Conservation (phyloP, 2,888 invertebrate genomes). For the Euproctis similis region DNA sequence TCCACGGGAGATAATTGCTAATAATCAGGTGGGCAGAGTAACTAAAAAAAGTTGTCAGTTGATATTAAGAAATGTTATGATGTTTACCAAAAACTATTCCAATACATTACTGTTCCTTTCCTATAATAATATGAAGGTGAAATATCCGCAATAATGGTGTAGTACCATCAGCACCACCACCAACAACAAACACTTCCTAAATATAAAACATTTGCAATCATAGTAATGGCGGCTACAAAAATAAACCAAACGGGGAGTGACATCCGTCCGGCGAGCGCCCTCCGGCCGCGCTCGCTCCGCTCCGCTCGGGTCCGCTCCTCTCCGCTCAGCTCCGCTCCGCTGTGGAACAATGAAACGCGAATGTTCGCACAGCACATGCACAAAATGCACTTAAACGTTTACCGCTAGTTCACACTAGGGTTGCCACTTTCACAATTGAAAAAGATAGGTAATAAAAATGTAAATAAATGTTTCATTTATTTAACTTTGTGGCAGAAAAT, state of each 20-base stretch:
- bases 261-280: slow-evolving; percentile 5
- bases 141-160: slow-evolving; percentile 1
- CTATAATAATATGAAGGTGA: not conserved
- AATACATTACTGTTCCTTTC: too few relatives aligned
- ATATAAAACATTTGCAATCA: slow-evolving; percentile 4
- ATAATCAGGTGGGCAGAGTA: too few relatives aligned
- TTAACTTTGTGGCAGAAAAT: too few relatives aligned
- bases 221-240: slow-evolving; percentile 7
- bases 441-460: not conserved
- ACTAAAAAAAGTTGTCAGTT: too few relatives aligned
- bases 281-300: not conserved
- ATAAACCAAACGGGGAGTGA: slow-evolving; percentile 12
- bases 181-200: slow-evolving; percentile 1
- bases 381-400: slow-evolving; percentile 7
- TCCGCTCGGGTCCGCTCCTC: not conserved
- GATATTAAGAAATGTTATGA: too few relatives aligned
- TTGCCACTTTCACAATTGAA: not conserved
- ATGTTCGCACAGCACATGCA: slow-evolving; percentile 9
- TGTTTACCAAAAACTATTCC: too few relatives aligned
- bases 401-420: slow-evolving; percentile 6
- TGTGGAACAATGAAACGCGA: slow-evolving; percentile 8
- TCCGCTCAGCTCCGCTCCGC: not conserved
- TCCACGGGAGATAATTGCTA: too few relatives aligned
- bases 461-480: too few relatives aligned
- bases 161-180: not conserved